Percentiles rank a stretch among this genome's conserved stretches.
Evolutionary conservation across 37 sponge, comb jelly and placozoan genomes (phyloP).

Genomic region (Agelas oroides): DNA sequence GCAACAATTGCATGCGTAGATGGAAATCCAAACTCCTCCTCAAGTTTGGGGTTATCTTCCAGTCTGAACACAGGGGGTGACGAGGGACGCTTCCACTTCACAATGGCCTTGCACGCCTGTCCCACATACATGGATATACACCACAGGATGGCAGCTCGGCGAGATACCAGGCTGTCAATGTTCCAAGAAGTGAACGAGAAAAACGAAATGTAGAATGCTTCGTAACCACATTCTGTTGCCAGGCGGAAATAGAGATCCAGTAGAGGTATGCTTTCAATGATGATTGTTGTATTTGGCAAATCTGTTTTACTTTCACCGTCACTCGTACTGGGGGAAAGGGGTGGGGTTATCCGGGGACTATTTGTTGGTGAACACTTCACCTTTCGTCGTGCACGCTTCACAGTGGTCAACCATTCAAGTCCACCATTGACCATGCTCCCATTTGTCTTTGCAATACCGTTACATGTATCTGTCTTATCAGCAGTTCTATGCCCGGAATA

Average conservation of each 20-base stretch:
- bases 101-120: slow-evolving; percentile 83
- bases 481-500: background rate
- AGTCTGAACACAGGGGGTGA: slow-evolving; percentile 79
- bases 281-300: background rate
- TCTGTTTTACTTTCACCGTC: too few species aligned
- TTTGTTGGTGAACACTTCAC: too few species aligned
- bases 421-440: too few species aligned
- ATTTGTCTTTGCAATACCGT: too few species aligned
- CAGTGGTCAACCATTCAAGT: too few species aligned
- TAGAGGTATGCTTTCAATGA: slow-evolving; percentile 65
- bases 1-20: slow-evolving; percentile 94
- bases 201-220: slow-evolving; percentile 92
- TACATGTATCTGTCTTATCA: background rate
- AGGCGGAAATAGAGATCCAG: slow-evolving; percentile 82
- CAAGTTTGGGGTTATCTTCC: slow-evolving; percentile 71
- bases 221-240: slow-evolving; percentile 88
- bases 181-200: slow-evolving; percentile 78
- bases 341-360: too few species aligned
- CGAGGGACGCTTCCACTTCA: slow-evolving; percentile 74
- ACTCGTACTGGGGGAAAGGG: too few species aligned
- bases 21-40: slow-evolving; percentile 94
- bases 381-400: too few species aligned
- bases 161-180: slow-evolving; percentile 61
- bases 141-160: slow-evolving; percentile 75
- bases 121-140: slow-evolving; percentile 89